Evolutionary conservation across 37 sponge, comb jelly and placozoan species (phyloP).

Genomic region (Petrosia ficiformis): DNA sequence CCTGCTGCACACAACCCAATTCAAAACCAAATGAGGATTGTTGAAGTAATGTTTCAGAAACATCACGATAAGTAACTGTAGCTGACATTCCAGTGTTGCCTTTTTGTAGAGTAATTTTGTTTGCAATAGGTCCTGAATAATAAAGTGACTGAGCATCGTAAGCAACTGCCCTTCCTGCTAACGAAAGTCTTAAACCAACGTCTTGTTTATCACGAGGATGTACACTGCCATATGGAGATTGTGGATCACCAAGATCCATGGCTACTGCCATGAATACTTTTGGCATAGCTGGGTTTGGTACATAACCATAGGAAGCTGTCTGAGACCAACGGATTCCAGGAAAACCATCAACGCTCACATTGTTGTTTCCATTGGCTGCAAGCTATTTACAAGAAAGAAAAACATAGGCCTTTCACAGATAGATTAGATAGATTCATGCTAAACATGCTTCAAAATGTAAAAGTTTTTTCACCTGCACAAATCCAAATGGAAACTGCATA

Average conservation of each 20-base stretch:
- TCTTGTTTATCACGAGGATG: conserved; percentile 66
- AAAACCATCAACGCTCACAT: conserved; percentile 35
- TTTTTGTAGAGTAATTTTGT: not conserved
- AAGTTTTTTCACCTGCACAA: conserved; percentile 46
- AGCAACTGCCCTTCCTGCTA: not conserved
- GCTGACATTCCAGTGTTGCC: not conserved
- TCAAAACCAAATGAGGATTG: conserved; percentile 51
- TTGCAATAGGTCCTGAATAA: not conserved
- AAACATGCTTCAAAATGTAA: not conserved
- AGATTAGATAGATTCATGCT: not conserved
- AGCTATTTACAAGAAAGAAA: conserved; percentile 19
- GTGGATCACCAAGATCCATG: conserved; percentile 74
- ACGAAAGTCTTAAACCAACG: not conserved
- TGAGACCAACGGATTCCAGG: conserved; percentile 60
- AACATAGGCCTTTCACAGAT: not conserved
- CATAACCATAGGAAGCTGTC: conserved; percentile 55
- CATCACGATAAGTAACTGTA: not conserved
- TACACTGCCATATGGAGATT: conserved; percentile 63
- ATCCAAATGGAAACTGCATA: conserved; percentile 47
- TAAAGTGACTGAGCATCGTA: not conserved
- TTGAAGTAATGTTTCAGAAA: not conserved
- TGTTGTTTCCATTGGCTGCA: conserved; percentile 31
- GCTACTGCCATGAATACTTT: conserved; percentile 80
- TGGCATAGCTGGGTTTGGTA: conserved; percentile 46
- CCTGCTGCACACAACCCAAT: conserved; percentile 15